phyloP scores from a whole-genome alignment of 2,113 vertebrate genomes.

The Entelurus aequoreus region DNA sequence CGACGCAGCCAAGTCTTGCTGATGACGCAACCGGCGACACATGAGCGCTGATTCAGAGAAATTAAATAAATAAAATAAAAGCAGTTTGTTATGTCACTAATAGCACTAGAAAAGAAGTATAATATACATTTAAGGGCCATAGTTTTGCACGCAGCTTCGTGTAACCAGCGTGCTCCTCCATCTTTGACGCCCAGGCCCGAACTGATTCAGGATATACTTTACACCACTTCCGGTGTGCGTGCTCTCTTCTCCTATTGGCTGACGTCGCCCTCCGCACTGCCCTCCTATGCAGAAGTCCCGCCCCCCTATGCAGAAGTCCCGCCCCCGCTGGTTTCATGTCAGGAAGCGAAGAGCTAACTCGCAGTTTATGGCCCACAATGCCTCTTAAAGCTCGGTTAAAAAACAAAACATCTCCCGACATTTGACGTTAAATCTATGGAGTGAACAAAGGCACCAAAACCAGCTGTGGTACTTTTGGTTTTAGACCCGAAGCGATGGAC shows the following conservation, averaged over 20 bases:
- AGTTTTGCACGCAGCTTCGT: fast-evolving
- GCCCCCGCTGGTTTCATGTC: conserved; percentile 50
- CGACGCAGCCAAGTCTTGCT: conserved; percentile 12
- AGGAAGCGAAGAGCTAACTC: conserved; percentile 53
- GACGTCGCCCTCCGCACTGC: fast-evolving
- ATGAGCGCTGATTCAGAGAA: background rate
- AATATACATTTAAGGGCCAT: fast-evolving
- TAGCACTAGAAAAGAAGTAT: fast-evolving
- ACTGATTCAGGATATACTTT: conserved; percentile 43
- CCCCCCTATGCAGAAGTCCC: conserved; percentile 51
- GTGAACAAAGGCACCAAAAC: conserved; percentile 17
- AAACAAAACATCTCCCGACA: background rate
- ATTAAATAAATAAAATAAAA: too few species aligned
- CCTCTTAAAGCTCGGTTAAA: background rate
- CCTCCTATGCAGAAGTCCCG: conserved; percentile 33
- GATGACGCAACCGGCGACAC: background rate
- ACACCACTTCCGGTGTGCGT: conserved; percentile 41
- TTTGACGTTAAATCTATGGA: conserved; percentile 46
- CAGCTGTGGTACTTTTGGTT: conserved; percentile 28
- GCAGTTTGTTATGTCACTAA: background rate
- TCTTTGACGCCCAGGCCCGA: background rate
- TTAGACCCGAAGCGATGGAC: conserved; percentile 60
- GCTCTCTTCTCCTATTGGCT: conserved; percentile 36
- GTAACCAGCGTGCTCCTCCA: fast-evolving
- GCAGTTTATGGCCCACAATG: background rate